These are phyloP conservation scores for Apostichopus japonicus DNA, from an alignment of 35 echinoderm and acorn worm species.

Conservation along the genomic window DNA sequence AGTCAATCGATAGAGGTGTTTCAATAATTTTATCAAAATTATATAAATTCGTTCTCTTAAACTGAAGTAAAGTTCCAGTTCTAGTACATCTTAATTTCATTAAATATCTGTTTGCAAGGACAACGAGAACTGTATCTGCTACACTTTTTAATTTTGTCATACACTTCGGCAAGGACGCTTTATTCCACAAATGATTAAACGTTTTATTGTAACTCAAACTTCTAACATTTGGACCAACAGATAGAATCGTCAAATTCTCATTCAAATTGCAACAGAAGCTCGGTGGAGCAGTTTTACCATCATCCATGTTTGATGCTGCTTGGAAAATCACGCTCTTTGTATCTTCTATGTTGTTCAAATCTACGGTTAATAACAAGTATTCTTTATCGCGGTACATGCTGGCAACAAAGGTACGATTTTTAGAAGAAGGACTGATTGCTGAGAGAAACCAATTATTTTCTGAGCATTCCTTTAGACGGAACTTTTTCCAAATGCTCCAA, in stretches of 20 bases:
- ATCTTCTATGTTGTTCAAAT: neutral
- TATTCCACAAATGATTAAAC: too few relatives aligned
- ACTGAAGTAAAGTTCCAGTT: too few relatives aligned
- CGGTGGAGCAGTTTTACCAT: neutral
- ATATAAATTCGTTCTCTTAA: neutral
- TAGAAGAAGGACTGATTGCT: neutral
- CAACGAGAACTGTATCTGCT: neutral
- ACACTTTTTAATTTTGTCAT: neutral
- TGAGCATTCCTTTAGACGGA: neutral
- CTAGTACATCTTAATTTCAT: neutral
- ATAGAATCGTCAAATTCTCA: neutral
- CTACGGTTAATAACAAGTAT: neutral
- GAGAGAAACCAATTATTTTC: neutral
- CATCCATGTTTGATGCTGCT: neutral
- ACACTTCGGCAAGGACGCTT: neutral
- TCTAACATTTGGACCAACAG: neutral
- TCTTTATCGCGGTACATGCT: neutral
- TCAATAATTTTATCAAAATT: neutral
- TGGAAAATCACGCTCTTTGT: neutral
- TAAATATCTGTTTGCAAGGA: neutral
- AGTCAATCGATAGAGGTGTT: neutral
- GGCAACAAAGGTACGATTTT: neutral
- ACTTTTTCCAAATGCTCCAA: neutral
- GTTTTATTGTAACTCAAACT: neutral
- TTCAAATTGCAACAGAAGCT: neutral